Conservation (phyloP, 1,140 invertebrate genomes). For the Pinna nobilis region DNA sequence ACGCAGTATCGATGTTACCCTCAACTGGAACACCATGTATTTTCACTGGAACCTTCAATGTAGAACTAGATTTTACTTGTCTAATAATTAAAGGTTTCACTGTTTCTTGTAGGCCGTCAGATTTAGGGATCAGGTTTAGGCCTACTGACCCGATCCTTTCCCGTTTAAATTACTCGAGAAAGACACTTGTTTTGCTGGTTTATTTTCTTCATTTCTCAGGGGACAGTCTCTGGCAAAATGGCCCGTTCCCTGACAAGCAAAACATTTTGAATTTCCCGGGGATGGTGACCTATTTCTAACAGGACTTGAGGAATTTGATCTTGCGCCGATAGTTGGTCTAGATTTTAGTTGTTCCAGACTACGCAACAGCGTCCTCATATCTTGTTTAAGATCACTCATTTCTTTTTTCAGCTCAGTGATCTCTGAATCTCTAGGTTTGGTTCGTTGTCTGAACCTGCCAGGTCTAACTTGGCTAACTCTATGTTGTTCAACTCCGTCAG, state of each 20-base stretch:
- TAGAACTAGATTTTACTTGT: not conserved
- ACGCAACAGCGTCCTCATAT: not conserved
- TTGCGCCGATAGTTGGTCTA: not conserved
- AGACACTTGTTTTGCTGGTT: not conserved
- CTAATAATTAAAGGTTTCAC: not conserved
- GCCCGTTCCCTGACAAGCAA: not conserved
- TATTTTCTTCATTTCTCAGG: not conserved
- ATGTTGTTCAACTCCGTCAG: no score
- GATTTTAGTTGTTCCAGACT: not conserved
- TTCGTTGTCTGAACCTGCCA: no score
- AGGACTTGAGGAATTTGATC: no score
- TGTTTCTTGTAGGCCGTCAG: not conserved
- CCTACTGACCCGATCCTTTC: not conserved
- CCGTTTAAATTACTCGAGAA: constrained; percentile 1
- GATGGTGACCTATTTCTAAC: not conserved
- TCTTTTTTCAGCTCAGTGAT: not conserved
- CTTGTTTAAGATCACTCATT: not conserved
- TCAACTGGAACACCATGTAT: not conserved
- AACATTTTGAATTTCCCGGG: not conserved
- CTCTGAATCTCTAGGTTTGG: no score
- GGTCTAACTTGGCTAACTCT: no score
- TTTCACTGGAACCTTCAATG: not conserved
- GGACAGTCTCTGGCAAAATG: not conserved
- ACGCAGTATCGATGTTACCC: no score
- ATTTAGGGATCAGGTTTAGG: not conserved